Conservation (phyloP, 2,113 vertebrate genomes). For the Seriola aureovittata region DNA sequence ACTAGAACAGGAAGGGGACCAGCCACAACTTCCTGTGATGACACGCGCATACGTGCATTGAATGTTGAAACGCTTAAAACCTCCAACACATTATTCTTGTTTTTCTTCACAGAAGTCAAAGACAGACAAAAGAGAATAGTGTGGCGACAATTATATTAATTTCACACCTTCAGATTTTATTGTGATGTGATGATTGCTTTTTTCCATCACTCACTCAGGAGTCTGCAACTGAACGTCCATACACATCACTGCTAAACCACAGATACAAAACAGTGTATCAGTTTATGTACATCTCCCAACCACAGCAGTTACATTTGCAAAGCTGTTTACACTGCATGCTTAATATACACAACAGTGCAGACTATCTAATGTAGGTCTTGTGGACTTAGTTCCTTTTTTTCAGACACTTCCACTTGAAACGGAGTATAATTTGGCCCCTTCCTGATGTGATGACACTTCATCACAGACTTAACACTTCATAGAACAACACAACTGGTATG, state of each 20-base stretch:
- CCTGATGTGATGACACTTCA: conserved; percentile 29
- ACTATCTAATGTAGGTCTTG: background rate
- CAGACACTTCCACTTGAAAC: background rate
- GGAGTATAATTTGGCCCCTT: background rate
- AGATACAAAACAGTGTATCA: background rate
- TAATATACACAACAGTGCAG: background rate
- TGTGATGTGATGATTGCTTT: background rate
- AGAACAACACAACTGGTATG: background rate
- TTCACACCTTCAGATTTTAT: background rate
- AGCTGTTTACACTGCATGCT: background rate
- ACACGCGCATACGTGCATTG: conserved; percentile 43
- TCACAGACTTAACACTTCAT: background rate
- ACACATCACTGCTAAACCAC: conserved; percentile 8
- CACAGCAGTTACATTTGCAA: conserved; percentile 12
- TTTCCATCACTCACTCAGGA: background rate
- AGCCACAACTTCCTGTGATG: conserved; percentile 84
- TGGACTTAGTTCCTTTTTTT: background rate
- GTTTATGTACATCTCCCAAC: background rate
- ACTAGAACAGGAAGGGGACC: conserved; percentile 78
- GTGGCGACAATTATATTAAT: background rate
- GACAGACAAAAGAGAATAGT: background rate
- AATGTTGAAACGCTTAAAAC: conserved; percentile 6
- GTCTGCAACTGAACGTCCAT: background rate
- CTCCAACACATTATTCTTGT: background rate
- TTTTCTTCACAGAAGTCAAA: background rate